These are phyloP conservation scores for Rhynchophorus ferrugineus DNA, from an alignment of 1,140 invertebrate genomes.

Conservation along the genomic window DNA sequence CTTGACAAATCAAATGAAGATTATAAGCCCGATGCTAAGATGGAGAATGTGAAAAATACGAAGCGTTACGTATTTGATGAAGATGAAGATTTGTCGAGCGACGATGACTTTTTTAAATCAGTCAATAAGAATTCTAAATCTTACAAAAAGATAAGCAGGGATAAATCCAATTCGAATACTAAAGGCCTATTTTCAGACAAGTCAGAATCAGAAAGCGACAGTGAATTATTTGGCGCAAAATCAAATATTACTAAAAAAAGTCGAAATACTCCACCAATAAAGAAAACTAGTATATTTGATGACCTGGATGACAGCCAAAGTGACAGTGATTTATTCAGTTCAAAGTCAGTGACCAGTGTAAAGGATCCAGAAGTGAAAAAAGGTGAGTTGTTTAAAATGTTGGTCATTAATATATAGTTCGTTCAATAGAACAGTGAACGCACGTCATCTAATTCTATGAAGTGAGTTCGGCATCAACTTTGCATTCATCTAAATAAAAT, in stretches of 20 bases:
- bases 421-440: too few species aligned
- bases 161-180: background rate
- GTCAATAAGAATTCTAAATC: too few species aligned
- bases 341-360: constrained; percentile 2
- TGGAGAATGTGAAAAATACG: too few species aligned
- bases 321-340: constrained; percentile 10
- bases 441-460: too few species aligned
- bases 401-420: too few species aligned
- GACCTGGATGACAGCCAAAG: constrained; percentile 2
- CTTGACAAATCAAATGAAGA: too few species aligned
- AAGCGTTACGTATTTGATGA: constrained; percentile 18
- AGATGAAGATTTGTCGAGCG: constrained; percentile 6
- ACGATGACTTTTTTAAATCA: constrained; percentile 24
- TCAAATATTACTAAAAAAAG: background rate
- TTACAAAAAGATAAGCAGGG: background rate
- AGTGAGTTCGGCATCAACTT: too few species aligned
- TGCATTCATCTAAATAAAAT: too few species aligned
- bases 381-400: too few species aligned
- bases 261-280: background rate
- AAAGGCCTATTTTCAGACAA: constrained; percentile 5
- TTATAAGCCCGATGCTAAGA: too few species aligned
- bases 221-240: background rate
- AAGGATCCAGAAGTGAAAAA: background rate
- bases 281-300: constrained; percentile 10
- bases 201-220: constrained; percentile 8